Evolutionary conservation across 1,140 invertebrate species (phyloP), one percentile per base, ranked within the genome.

Genomic region (Littorina saxatilis): DNA sequence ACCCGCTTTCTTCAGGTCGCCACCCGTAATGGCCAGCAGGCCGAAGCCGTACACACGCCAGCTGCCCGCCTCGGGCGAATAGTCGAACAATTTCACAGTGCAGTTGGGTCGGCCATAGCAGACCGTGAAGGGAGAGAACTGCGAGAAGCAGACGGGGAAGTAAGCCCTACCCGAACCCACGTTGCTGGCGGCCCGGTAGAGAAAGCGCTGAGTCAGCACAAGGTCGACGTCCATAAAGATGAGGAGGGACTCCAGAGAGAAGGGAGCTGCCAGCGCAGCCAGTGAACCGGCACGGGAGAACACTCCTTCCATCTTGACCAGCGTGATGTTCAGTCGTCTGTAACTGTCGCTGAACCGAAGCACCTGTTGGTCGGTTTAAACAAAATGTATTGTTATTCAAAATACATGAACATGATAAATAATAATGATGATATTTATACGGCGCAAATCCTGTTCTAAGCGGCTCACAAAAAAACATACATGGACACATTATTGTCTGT

Each of bases 1-100:
- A 39, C 98, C 97, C 76, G 93, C 91, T 29, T 93, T 92, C 73
- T 92, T 89, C 76, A 98, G 95, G 92, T 99, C 98, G 80, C 93
- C 94, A 91, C 97, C 97, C 90, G 96, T 99, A 58, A 99, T 93
- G 74, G 96, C 95, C 3, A 96, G 96, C 70, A 99, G 98, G 43
- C 98, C 98, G 91, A 97, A 99, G 37, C 98, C 98, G 92, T 96
- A 99, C 84, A 97, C 95, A 81, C 98, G 93, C 95, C 97, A 99
- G 86, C 97, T 97, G 0, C 97, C 98, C 39, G 92, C 93, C 58
- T 95, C 93, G 82, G 96, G 94, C 80, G 93, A 92, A n/a, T 95
- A 68, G n/a, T 73, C 35, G 63, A 78, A 77, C 20, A 83, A 79
- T 2, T 74, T n/a, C 0, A 29, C 17, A 0, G 82, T 82, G 32